phyloP scores from a whole-genome alignment of 2,888 invertebrate species.

The Furcula furcula region DNA sequence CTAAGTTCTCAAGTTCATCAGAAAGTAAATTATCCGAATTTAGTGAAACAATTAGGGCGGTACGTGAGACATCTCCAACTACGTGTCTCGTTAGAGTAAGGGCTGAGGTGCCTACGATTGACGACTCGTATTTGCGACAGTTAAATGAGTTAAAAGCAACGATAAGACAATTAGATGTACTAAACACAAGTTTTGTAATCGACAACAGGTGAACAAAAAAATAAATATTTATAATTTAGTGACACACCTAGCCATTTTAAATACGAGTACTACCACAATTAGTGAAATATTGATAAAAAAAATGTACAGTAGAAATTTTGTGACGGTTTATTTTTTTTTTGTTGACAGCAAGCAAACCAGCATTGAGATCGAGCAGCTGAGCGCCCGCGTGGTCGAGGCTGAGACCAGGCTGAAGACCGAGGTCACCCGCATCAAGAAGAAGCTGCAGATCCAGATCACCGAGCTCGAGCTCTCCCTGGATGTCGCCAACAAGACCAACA shows the following conservation, averaged over 20 bases:
- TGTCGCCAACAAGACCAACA: slow-evolving; percentile 98
- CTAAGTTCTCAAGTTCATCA: slow-evolving; percentile 35
- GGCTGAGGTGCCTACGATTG: slow-evolving; percentile 64
- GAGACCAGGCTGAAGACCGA: slow-evolving; percentile 98
- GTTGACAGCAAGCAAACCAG: slow-evolving; percentile 94
- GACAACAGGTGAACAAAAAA: slow-evolving; percentile 86
- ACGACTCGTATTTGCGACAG: slow-evolving; percentile 82
- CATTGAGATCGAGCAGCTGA: slow-evolving; percentile 98
- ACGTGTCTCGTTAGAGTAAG: slow-evolving; percentile 60
- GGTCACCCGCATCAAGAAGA: slow-evolving; percentile 98
- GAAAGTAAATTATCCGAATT: slow-evolving; percentile 43
- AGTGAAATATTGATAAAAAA: too few species aligned
- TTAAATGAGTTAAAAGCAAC: slow-evolving; percentile 83
- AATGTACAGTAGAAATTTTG: too few species aligned
- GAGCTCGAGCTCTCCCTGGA: slow-evolving; percentile 98
- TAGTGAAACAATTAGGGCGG: slow-evolving; percentile 50
- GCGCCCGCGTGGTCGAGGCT: slow-evolving; percentile 96
- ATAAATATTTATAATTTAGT: too few species aligned
- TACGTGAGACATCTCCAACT: slow-evolving; percentile 55
- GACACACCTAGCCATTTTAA: too few species aligned
- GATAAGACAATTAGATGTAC: slow-evolving; percentile 83
- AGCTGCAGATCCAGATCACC: slow-evolving; percentile 98
- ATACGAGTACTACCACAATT: too few species aligned
- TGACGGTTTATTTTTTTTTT: slow-evolving; percentile 21
- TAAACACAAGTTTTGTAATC: slow-evolving; percentile 80